These are phyloP conservation scores for Monochamus saltuarius DNA, from an alignment of 1,140 invertebrate species.

Conservation along the genomic window DNA sequence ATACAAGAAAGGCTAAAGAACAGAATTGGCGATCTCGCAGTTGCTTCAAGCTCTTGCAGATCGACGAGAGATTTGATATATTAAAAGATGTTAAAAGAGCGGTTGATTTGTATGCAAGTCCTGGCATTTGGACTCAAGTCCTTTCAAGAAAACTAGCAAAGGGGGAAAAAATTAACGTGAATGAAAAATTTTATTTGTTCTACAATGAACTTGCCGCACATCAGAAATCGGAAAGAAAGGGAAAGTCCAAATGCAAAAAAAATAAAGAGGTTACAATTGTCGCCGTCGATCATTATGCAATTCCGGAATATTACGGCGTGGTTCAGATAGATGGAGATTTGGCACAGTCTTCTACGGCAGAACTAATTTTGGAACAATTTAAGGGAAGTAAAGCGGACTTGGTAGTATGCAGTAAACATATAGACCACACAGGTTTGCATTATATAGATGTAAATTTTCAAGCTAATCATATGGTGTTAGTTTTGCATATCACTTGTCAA, in stretches of 20 bases:
- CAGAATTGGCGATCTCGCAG: slow-evolving; percentile 97
- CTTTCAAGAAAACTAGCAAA: slow-evolving; percentile 74
- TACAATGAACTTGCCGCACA: slow-evolving; percentile 23
- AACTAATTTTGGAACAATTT: slow-evolving; percentile 89
- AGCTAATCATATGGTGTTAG: slow-evolving; percentile 88
- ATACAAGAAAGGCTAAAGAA: slow-evolving; percentile 97
- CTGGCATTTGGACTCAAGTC: slow-evolving; percentile 98
- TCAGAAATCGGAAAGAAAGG: background rate
- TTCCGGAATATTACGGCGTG: slow-evolving; percentile 96
- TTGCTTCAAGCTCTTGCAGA: slow-evolving; percentile 97
- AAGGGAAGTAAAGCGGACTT: slow-evolving; percentile 90
- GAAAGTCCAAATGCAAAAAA: slow-evolving; percentile 22
- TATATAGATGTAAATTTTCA: slow-evolving; percentile 98
- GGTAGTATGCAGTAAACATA: slow-evolving; percentile 98
- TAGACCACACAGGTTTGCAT: slow-evolving; percentile 98
- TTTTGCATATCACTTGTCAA: slow-evolving; percentile 94
- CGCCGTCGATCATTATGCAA: slow-evolving; percentile 96
- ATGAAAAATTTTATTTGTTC: slow-evolving; percentile 42
- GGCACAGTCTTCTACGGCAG: slow-evolving; percentile 88
- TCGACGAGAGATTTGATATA: slow-evolving; percentile 93
- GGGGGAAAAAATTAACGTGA: slow-evolving; percentile 48
- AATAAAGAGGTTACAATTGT: slow-evolving; percentile 85
- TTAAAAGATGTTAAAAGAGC: slow-evolving; percentile 91
- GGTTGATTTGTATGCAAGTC: slow-evolving; percentile 97
- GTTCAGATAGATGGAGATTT: slow-evolving; percentile 97